Conservation (phyloP, 2,113 vertebrate genomes). For the Tricholaema leucomelas region DNA sequence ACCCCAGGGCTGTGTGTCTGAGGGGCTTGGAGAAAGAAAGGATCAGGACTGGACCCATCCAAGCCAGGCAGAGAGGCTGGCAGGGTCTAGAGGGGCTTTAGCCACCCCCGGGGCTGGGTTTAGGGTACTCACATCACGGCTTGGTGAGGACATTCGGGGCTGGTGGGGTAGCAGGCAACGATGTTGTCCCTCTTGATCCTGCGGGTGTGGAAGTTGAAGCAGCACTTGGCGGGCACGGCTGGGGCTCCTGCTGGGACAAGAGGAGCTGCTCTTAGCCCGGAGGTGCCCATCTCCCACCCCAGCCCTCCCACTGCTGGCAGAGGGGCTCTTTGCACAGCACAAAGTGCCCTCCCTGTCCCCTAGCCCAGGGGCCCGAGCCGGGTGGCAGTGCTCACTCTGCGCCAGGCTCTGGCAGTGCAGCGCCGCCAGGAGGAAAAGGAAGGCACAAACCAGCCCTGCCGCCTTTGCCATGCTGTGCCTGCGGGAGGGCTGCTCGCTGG, state of each 20-base stretch:
- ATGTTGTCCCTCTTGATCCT: constrained; percentile 57
- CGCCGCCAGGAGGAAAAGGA: not conserved
- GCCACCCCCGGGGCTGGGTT: not conserved
- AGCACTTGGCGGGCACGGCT: constrained; percentile 12
- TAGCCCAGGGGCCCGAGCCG: rapidly evolving
- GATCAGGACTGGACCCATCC: not conserved
- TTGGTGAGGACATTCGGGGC: constrained; percentile 28
- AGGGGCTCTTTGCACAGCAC: not conserved
- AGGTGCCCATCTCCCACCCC: not conserved
- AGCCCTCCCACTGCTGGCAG: rapidly evolving
- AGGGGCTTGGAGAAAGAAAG: not conserved
- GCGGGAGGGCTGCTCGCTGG: not conserved
- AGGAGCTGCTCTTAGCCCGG: not conserved
- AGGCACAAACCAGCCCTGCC: rapidly evolving
- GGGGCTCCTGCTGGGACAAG: constrained; percentile 30
- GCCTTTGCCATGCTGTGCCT: not conserved
- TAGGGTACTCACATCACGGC: constrained; percentile 59
- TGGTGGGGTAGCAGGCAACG: constrained; percentile 34
- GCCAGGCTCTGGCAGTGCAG: constrained; percentile 10
- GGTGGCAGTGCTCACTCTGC: not conserved
- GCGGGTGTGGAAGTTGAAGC: constrained; percentile 45
- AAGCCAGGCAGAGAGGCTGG: not conserved
- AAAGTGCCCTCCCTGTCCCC: rapidly evolving
- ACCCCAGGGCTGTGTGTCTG: rapidly evolving
- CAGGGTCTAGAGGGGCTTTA: not conserved